Evolutionary conservation across 2,797 vertebrate species (phyloP), one percentile per base, ranked within the genome.

Genomic region (Heliangelus exortis): DNA sequence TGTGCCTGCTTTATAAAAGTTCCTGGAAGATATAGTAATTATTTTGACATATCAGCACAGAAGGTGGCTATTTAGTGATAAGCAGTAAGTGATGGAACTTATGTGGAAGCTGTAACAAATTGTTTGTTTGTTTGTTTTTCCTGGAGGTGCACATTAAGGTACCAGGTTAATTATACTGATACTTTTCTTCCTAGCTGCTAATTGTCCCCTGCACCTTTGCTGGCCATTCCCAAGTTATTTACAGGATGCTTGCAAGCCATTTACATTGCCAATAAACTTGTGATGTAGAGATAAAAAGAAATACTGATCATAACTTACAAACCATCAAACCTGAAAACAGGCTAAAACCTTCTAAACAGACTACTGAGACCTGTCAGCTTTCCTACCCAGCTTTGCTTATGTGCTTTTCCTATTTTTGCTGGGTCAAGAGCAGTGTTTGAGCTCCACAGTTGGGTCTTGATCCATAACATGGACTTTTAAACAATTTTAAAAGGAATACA

Each of bases 381-480:
- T 91, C 63, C 47, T 55, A 20, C 11, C 55, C 45, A 29, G 55
- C 51, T 66, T 63, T 41, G 9, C 26, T 54, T 29, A 8, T 36
- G 21, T 9, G 18, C 63, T 22, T 82, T 84, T 84, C 55, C 68
- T 57, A 4, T 58, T 85, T 71, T 22, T 51, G 28, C 34, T 76
- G 48, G 26, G 39, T n/a, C 62, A n/a, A 75, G 23, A 76, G 43
- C 34, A 31, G 12, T 33, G 45, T 45, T 39, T 71, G 59, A 69
- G 41, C 68, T 76, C 21, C 43, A 59, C 48, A 53, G 6, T 10
- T 81, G 66, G 62, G 31, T 65, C 75, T 61, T n/a, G 28, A 68
- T 45, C 21, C 50, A 6, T 41, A 36, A 53, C 0, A 0, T 14
- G 25, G 19, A 4, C 23, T 82, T 79, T 25, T 41, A 58, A 58